Evolutionary conservation across 2,113 vertebrate genomes (phyloP).

Genomic region (Perca schrenkii): DNA sequence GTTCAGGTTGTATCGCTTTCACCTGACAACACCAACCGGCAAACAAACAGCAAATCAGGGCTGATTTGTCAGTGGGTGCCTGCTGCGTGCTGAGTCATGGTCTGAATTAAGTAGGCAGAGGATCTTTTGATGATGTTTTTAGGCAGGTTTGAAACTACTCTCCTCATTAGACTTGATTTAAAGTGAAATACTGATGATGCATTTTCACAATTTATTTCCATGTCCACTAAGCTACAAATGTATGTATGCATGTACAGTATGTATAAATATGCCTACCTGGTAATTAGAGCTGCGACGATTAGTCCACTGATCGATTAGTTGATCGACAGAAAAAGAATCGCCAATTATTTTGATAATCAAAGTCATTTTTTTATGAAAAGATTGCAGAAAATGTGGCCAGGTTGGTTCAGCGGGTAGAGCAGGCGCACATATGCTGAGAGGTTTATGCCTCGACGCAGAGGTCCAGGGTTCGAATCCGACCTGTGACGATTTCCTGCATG

Average conservation of each 20-base stretch:
- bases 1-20: conserved; percentile 50
- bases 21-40: conserved; percentile 49
- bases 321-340: too few species aligned
- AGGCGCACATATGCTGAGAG: too few species aligned
- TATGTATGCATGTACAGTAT: neutral
- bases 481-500: too few species aligned
- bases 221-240: neutral
- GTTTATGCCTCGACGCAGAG: too few species aligned
- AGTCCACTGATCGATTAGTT: too few species aligned
- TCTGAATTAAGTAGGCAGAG: conserved; percentile 48
- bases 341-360: too few species aligned
- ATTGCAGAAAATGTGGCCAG: too few species aligned
- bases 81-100: conserved; percentile 36
- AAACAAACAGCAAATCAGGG: conserved; percentile 48
- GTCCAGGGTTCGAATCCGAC: too few species aligned
- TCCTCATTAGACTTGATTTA: conserved; percentile 27
- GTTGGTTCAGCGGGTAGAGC: too few species aligned
- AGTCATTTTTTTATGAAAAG: too few species aligned
- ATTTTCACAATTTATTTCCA: conserved; percentile 12
- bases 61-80: conserved; percentile 34
- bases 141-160: conserved; percentile 35
- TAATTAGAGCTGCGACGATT: neutral
- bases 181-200: conserved; percentile 20
- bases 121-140: conserved; percentile 46
- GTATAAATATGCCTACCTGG: neutral